Percentiles rank a stretch among this genome's conserved stretches.
These are phyloP conservation scores for Heliconius hewitsoni DNA, from an alignment of 1,140 invertebrate genomes.

Conservation along the genomic window DNA sequence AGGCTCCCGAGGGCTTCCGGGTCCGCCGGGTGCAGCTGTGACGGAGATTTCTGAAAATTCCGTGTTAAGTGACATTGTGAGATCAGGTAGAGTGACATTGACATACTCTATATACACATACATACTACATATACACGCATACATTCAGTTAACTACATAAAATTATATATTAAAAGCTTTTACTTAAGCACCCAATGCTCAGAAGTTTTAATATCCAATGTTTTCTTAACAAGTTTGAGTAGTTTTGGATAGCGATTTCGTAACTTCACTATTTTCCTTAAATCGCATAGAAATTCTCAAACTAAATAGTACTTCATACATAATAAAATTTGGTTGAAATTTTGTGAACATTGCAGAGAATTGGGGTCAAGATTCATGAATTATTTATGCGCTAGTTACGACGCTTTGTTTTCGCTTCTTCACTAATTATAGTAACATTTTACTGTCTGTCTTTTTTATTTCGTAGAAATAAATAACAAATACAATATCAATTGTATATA, in stretches of 20 bases:
- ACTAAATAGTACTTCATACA: constrained; percentile 32
- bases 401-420: constrained; percentile 39
- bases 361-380: constrained; percentile 37
- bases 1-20: constrained; percentile 65
- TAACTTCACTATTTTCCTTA: constrained; percentile 27
- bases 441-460: constrained; percentile 30
- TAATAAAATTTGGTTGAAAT: constrained; percentile 34
- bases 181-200: neutral
- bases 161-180: constrained; percentile 16
- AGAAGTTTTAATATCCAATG: constrained; percentile 6
- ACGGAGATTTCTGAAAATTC: constrained; percentile 54
- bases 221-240: constrained; percentile 23
- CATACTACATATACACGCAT: neutral
- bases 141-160: neutral
- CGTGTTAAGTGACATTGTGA: constrained; percentile 47
- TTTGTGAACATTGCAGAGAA: constrained; percentile 25
- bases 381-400: constrained; percentile 43
- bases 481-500: neutral
- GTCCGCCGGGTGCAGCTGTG: constrained; percentile 53
- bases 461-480: neutral
- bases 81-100: constrained; percentile 42
- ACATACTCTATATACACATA: neutral
- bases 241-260: constrained; percentile 11
- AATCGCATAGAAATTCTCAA: constrained; percentile 32
- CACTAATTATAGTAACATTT: constrained; percentile 43